Conservation (phyloP, 1,140 invertebrate species). For the Drosophila kepulauana region DNA sequence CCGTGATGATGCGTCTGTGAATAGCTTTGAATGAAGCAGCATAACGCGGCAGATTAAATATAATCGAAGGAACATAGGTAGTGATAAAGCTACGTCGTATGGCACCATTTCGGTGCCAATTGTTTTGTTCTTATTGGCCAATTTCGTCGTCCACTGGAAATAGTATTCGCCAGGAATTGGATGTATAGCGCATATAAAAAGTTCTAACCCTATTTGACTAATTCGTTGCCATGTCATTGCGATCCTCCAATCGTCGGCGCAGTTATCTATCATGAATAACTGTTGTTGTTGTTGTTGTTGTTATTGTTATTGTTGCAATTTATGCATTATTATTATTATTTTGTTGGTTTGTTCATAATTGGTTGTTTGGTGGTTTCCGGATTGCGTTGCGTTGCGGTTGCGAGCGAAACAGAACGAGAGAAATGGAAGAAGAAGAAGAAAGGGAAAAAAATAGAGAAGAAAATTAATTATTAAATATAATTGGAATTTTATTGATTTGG, state of each 20-base stretch:
- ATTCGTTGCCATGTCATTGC: conserved; percentile 99
- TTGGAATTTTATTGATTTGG: conserved; percentile 74
- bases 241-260: conserved; percentile 99
- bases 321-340: conserved; percentile 12
- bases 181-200: conserved; percentile 98
- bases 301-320: conserved; percentile 13
- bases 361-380: conserved; percentile 25
- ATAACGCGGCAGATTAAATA: conserved; percentile 99
- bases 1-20: conserved; percentile 98
- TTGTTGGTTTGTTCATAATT: conserved; percentile 33
- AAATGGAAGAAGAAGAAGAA: conserved; percentile 27
- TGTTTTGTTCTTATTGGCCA: conserved; percentile 95
- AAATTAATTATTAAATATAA: conserved; percentile 80
- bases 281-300: conserved; percentile 85
- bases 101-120: conserved; percentile 93
- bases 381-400: conserved; percentile 14
- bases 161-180: conserved; percentile 98
- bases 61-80: conserved; percentile 99
- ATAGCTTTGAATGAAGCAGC: conserved; percentile 99
- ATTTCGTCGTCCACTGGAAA: conserved; percentile 98
- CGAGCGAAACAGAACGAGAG: conserved; percentile 11
- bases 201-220: conserved; percentile 96
- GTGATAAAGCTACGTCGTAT: conserved; percentile 97
- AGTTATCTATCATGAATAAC: conserved; percentile 99
- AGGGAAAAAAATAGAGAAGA: conserved; percentile 34